These are phyloP conservation scores for Frieseomelitta varia DNA, from an alignment of 1,140 invertebrate genomes.

Conservation along the genomic window DNA sequence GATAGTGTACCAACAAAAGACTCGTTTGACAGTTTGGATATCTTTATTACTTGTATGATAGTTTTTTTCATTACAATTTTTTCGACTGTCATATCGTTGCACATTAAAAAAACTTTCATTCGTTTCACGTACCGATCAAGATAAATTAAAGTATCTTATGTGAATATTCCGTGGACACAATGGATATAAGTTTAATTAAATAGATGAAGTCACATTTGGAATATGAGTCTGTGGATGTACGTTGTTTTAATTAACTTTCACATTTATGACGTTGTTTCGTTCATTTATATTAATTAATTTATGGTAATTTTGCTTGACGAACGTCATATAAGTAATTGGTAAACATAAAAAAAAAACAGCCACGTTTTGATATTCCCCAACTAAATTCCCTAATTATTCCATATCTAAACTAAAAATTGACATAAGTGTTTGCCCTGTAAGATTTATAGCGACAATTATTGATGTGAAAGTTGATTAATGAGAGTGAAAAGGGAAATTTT, in stretches of 20 bases:
- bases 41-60: constrained; percentile 30
- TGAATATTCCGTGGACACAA: not conserved
- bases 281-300: constrained; percentile 15
- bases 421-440: too few species aligned
- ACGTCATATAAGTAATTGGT: constrained; percentile 17
- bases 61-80: not conserved
- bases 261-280: not conserved
- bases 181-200: not conserved
- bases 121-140: too few species aligned
- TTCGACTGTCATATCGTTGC: not conserved
- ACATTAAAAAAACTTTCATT: not conserved
- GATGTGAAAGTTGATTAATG: too few species aligned
- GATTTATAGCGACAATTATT: too few species aligned
- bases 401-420: too few species aligned
- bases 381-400: too few species aligned
- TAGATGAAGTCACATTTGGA: not conserved
- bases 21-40: not conserved
- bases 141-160: not conserved
- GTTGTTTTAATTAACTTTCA: constrained; percentile 23
- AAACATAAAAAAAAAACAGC: too few species aligned
- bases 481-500: too few species aligned
- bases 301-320: not conserved
- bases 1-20: not conserved
- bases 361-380: too few species aligned
- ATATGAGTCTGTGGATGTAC: not conserved